Evolutionary conservation across 2,888 invertebrate species (phyloP), one percentile per base, ranked within the genome.

Genomic region (Liopterus haemorrhoidalis): DNA sequence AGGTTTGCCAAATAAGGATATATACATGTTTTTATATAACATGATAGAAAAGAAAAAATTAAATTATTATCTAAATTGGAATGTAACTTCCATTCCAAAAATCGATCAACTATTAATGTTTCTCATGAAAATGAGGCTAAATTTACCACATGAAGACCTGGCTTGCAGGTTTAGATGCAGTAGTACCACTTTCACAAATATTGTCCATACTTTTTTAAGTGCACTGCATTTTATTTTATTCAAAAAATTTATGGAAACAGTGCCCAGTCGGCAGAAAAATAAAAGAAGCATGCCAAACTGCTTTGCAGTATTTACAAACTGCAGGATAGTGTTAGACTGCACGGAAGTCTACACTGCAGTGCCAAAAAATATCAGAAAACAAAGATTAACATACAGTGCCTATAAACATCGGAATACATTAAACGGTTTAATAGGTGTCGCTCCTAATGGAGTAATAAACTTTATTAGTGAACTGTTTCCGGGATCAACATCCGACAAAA

Each of bases 381-480:
- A 55, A 37, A 41, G 39, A 30, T 11, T 31, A 1, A 54, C 51
- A 2, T 55, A 50, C 22, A 55, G 54, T 36, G 36, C 43, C 5
- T 57, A 57, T 30, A 58, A 59, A 44, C 52, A 54, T 30, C 31
- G 44, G 14, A 56, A 58, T 40, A 59, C 57, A 1, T 39, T 53
- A 20, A 60, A 59, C 48, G 51, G 36, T 14, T 39, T 59, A 5
- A 43, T 59, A 5, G 57, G 53, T 5, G 54, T 57, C 37, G 57
- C 59, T 14, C 58, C 60, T 11, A 57, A 58, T 53, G 59, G 59
- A 4, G 53, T 56, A 5, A 41, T 58, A 3, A 57, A 55, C 2
- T 59, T 51, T 50, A 49, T 52, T 0, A 56, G 56, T 40, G 41
- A 49, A 4, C 32, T 55, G 6, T 60, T 54, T 48, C 55, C 56